Percentiles rank a stretch among this genome's conserved stretches.
Evolutionary conservation across 2,888 invertebrate genomes (phyloP).

Genomic region (Tryphoninae sp.): DNA sequence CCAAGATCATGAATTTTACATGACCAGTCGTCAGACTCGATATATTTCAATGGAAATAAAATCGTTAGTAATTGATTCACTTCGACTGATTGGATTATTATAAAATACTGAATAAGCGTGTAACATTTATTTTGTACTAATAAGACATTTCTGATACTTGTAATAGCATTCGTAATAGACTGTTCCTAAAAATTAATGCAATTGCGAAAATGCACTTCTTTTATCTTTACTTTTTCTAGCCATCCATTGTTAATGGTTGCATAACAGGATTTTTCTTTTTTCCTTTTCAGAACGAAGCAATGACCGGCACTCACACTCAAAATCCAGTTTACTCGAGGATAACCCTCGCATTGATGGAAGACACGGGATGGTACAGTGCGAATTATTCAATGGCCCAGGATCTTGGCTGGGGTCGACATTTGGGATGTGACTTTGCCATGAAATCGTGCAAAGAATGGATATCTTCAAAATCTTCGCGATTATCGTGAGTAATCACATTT

Average conservation of each 20-base stretch:
- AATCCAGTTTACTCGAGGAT: constrained; percentile 98
- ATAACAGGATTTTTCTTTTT: too few species aligned
- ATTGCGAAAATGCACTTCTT: neutral
- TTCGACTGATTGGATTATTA: neutral
- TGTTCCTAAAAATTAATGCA: too few species aligned
- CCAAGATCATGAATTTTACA: neutral
- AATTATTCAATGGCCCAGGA: constrained; percentile 94
- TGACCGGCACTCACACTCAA: constrained; percentile 99
- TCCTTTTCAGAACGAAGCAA: constrained; percentile 93
- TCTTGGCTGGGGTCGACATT: constrained; percentile 93
- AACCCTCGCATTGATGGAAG: constrained; percentile 98
- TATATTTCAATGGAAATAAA: neutral
- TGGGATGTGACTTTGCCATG: constrained; percentile 97
- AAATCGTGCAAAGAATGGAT: constrained; percentile 99
- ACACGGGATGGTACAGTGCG: constrained; percentile 98
- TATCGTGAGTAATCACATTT: constrained; percentile 72
- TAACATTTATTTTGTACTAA: too few species aligned
- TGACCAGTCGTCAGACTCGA: neutral
- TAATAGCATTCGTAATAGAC: too few species aligned
- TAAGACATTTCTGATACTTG: too few species aligned
- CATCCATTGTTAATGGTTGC: too few species aligned
- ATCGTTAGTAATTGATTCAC: neutral
- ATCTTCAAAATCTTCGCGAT: constrained; percentile 84
- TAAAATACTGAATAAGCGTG: too few species aligned
- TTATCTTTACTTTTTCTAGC: constrained; percentile 9